phyloP scores from a whole-genome alignment of 1,140 invertebrate species.

The Asobara japonica region DNA sequence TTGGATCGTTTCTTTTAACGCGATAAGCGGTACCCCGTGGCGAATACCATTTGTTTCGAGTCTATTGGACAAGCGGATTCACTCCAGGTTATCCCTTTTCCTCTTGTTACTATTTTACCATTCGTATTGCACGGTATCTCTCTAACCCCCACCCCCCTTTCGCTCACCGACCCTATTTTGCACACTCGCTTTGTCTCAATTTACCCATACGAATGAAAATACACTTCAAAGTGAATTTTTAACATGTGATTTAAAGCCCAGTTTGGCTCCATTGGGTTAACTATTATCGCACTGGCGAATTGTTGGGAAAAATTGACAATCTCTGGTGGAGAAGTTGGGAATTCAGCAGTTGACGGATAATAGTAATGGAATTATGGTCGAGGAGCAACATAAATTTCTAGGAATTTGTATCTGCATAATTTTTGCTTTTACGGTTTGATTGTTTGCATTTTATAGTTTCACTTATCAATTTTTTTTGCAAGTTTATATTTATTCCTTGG shows the following conservation, averaged over 20 bases:
- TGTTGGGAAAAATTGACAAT: too few relatives aligned
- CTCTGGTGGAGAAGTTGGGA: too few relatives aligned
- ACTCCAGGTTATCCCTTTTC: slow-evolving; percentile 9
- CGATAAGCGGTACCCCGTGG: slow-evolving; percentile 37
- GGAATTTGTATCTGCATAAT: too few relatives aligned
- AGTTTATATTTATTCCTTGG: too few relatives aligned
- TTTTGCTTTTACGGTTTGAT: too few relatives aligned
- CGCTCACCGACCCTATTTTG: background rate
- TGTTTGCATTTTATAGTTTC: too few relatives aligned
- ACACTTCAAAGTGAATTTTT: slow-evolving; percentile 31
- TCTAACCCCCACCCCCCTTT: background rate
- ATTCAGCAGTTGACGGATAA: too few relatives aligned
- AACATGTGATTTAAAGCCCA: background rate
- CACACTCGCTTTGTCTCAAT: slow-evolving; percentile 5
- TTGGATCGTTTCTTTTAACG: slow-evolving; percentile 53
- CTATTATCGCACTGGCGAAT: too few relatives aligned
- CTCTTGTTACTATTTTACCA: background rate
- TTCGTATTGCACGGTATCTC: background rate
- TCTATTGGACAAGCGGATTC: slow-evolving; percentile 29
- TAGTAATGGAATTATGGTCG: too few relatives aligned
- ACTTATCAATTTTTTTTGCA: too few relatives aligned
- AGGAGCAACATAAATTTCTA: too few relatives aligned
- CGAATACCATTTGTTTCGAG: slow-evolving; percentile 32
- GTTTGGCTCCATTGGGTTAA: background rate
- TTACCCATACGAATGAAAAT: slow-evolving; percentile 8